Percentiles rank a stretch among this genome's conserved stretches.
Evolutionary conservation across 2,113 vertebrate genomes (phyloP).

Genomic region (Formicarius rufipectus): DNA sequence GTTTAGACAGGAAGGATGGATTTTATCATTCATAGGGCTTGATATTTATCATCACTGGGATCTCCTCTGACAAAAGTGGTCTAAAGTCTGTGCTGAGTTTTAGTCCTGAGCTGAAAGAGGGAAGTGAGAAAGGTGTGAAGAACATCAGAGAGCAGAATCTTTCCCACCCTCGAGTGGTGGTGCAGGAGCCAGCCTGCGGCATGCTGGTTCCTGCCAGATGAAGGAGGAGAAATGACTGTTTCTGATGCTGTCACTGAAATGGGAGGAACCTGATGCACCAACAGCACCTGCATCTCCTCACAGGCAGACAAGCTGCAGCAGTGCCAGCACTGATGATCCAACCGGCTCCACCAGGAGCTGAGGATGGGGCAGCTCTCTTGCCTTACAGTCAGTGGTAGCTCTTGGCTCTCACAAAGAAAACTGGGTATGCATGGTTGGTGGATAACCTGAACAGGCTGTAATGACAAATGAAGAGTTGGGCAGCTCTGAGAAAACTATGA

Average conservation of each 20-base stretch:
- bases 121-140: not conserved
- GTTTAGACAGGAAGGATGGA: not conserved
- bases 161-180: rapidly evolving
- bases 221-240: not conserved
- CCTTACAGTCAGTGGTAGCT: not conserved
- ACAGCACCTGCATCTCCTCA: not conserved
- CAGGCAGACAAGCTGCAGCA: not conserved
- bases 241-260: not conserved
- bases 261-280: not conserved
- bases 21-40: not conserved
- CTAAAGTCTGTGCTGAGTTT: not conserved
- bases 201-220: not conserved
- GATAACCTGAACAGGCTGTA: not conserved
- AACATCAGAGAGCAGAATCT: not conserved
- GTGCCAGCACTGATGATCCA: not conserved
- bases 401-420: not conserved
- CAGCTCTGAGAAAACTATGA: not conserved
- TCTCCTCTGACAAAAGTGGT: not conserved
- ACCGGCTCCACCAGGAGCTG: not conserved
- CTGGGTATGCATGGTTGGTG: not conserved
- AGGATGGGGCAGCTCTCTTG: not conserved
- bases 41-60: not conserved
- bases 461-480: not conserved
- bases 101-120: not conserved
- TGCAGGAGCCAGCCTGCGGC: not conserved